These are phyloP conservation scores for Lasius fuliginosus DNA, from an alignment of 2,888 invertebrate genomes.

Conservation along the genomic window DNA sequence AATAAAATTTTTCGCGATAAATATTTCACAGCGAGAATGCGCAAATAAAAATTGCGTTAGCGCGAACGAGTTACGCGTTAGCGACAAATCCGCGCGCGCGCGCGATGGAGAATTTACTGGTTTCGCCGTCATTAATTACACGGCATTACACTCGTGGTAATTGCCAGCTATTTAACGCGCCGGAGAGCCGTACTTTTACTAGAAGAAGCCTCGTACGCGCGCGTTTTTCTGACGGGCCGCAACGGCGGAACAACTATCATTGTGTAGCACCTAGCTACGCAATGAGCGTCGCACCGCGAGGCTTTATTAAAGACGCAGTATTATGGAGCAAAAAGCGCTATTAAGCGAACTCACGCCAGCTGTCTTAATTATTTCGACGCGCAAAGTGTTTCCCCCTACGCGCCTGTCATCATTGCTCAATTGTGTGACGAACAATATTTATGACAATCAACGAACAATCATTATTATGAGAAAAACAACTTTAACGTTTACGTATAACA, in stretches of 20 bases:
- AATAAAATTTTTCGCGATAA: neutral
- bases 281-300: neutral
- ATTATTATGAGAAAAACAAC: neutral
- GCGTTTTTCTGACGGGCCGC: neutral
- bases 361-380: slow-evolving; percentile 31
- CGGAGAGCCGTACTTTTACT: slow-evolving; percentile 55
- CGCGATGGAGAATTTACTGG: slow-evolving; percentile 28
- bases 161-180: slow-evolving; percentile 64
- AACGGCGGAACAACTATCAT: slow-evolving; percentile 28
- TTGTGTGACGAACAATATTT: neutral
- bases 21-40: neutral
- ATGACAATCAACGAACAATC: neutral
- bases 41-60: neutral
- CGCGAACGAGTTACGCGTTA: neutral
- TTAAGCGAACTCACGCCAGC: slow-evolving; percentile 11
- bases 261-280: slow-evolving; percentile 13
- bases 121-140: slow-evolving; percentile 70
- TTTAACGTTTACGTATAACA: neutral
- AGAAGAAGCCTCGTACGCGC: slow-evolving; percentile 8
- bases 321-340: neutral
- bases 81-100: neutral
- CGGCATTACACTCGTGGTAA: slow-evolving; percentile 57
- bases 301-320: neutral
- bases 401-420: neutral
- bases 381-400: neutral